Evolutionary conservation across 2,113 vertebrate species (phyloP).

Genomic region (Paratilapia polleni): DNA sequence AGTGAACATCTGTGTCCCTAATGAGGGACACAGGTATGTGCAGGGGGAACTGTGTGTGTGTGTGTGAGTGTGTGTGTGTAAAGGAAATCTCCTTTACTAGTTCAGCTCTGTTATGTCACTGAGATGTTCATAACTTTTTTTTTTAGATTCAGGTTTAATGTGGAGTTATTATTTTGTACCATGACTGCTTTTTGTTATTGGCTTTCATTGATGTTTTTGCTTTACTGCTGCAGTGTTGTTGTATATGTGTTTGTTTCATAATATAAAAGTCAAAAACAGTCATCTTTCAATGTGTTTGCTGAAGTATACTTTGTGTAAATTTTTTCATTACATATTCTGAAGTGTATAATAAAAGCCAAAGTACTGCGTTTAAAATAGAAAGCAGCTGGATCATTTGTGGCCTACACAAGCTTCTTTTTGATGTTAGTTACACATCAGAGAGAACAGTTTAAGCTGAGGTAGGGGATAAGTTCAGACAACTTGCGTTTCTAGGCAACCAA

Average conservation of each 20-base stretch:
- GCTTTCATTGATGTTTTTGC: neutral
- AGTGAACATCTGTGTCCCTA: conserved; percentile 48
- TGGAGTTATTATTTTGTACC: too few species aligned
- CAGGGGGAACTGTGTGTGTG: conserved; percentile 9
- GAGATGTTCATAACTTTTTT: neutral
- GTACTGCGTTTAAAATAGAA: too few species aligned
- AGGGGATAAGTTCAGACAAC: neutral
- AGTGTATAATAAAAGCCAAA: too few species aligned
- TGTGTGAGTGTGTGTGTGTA: neutral
- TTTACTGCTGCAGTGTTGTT: neutral
- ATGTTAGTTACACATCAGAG: neutral
- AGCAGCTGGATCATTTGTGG: too few species aligned
- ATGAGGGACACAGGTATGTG: conserved; percentile 41
- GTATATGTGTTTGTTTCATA: neutral
- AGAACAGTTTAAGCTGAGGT: neutral
- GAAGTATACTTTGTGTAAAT: too few species aligned
- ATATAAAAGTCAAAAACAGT: too few species aligned
- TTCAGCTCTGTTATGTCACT: neutral
- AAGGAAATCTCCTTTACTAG: neutral
- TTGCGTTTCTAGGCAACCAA: neutral
- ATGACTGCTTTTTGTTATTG: neutral
- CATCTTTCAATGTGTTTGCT: too few species aligned
- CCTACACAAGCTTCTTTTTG: neutral
- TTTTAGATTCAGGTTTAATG: too few species aligned
- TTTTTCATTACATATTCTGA: too few species aligned